Conservation (phyloP, 2,113 vertebrate genomes). For the Ammodytes marinus region DNA sequence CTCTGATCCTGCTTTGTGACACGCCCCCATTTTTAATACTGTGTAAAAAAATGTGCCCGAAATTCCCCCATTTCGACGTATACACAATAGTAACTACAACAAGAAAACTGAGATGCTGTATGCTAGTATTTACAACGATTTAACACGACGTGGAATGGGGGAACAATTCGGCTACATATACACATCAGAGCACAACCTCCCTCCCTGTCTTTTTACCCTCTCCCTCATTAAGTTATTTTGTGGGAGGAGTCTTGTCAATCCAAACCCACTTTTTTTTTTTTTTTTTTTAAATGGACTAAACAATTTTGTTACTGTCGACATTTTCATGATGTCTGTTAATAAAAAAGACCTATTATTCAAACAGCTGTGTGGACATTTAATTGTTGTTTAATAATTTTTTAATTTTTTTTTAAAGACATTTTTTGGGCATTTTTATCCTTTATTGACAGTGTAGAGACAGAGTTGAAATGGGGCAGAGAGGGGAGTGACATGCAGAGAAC, state of each 20-base stretch:
- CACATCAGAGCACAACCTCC: constrained; percentile 59
- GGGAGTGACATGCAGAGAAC: no score
- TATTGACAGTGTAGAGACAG: no score
- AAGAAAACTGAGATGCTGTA: constrained; percentile 6
- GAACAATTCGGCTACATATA: constrained; percentile 49
- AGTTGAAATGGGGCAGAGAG: no score
- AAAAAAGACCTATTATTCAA: constrained; percentile 82
- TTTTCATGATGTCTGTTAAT: constrained; percentile 87
- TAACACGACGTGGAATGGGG: constrained; percentile 12
- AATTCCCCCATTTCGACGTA: background rate
- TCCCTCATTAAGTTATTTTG: constrained; percentile 92
- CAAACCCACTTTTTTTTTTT: constrained; percentile 75
- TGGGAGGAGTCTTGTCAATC: constrained; percentile 87
- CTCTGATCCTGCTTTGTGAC: constrained; percentile 64
- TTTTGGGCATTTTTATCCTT: no score
- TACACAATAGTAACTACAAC: background rate
- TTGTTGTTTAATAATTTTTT: background rate
- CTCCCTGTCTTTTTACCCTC: constrained; percentile 40
- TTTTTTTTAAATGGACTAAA: constrained; percentile 81
- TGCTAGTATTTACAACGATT: background rate
- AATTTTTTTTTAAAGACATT: no score
- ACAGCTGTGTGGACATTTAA: constrained; percentile 3
- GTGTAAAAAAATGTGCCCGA: constrained; percentile 30
- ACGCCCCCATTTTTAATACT: constrained; percentile 33
- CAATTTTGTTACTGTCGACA: constrained; percentile 84